Conservation (phyloP, 2,888 invertebrate species). For the Yponomeuta cagnagella region DNA sequence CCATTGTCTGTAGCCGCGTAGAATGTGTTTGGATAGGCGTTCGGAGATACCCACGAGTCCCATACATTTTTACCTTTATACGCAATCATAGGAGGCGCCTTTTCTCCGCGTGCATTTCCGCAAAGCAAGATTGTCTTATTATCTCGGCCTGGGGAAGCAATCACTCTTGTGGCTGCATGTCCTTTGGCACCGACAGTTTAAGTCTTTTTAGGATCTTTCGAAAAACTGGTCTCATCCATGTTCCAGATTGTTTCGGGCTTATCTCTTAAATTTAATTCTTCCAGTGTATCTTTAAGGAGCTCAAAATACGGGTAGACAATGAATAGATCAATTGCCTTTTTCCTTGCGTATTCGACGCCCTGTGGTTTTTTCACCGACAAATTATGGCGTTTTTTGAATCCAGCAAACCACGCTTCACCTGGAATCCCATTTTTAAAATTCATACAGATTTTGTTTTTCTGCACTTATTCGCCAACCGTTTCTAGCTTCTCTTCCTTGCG, state of each 20-base stretch:
- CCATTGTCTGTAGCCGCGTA: conserved; percentile 10
- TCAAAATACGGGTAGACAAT: conserved; percentile 12
- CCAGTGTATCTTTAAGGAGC: conserved; percentile 20
- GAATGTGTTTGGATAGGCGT: conserved; percentile 7
- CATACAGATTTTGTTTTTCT: too few species aligned
- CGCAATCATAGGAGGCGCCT: conserved; percentile 11
- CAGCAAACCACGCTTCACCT: too few species aligned
- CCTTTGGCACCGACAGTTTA: neutral
- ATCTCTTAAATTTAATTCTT: conserved; percentile 18
- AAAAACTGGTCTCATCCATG: conserved; percentile 7
- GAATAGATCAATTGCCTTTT: neutral
- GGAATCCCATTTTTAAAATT: too few species aligned
- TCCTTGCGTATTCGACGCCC: too few species aligned
- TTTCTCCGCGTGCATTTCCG: conserved; percentile 13
- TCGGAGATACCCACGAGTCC: conserved; percentile 5
- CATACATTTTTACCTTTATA: conserved; percentile 12
- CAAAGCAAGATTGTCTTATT: conserved; percentile 10
- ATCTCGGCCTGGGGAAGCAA: conserved; percentile 7
- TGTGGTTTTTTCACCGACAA: too few species aligned
- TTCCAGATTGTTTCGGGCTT: conserved; percentile 20
- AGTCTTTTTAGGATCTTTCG: conserved; percentile 10
- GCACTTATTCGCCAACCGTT: too few species aligned
- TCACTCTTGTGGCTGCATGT: neutral
- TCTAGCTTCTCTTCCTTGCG: too few species aligned
- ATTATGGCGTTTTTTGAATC: too few species aligned